phyloP scores from a whole-genome alignment of 2,113 vertebrate genomes.

The Hyperopisus bebe region DNA sequence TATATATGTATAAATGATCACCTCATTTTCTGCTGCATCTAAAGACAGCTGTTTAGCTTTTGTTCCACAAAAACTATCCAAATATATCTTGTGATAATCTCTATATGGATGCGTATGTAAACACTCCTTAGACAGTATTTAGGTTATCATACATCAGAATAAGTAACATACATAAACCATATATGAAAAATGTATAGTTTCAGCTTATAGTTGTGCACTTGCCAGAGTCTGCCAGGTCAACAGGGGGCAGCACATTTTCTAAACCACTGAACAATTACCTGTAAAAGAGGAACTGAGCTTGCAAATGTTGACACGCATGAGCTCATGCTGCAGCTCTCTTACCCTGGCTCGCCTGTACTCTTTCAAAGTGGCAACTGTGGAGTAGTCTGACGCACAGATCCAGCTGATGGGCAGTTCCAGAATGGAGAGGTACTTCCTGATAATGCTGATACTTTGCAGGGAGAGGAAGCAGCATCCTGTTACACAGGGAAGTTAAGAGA shows the following conservation, averaged over 20 bases:
- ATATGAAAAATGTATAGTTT: neutral
- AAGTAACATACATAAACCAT: neutral
- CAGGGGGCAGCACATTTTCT: neutral
- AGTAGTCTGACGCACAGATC: slow-evolving; percentile 54
- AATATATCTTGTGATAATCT: neutral
- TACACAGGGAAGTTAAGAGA: neutral
- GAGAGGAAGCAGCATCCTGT: slow-evolving; percentile 70
- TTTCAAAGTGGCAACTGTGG: slow-evolving; percentile 60
- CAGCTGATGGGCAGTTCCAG: slow-evolving; percentile 79
- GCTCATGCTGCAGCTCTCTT: slow-evolving; percentile 39
- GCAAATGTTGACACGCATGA: neutral
- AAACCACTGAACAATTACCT: neutral
- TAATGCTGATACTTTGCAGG: slow-evolving; percentile 69
- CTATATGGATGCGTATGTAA: neutral
- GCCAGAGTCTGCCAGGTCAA: neutral
- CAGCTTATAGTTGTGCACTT: neutral
- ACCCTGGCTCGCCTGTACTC: slow-evolving; percentile 77
- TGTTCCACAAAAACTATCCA: neutral
- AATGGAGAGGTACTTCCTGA: slow-evolving; percentile 81
- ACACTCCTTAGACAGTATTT: neutral
- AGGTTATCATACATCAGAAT: neutral
- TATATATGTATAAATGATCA: neutral
- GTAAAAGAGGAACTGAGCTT: neutral
- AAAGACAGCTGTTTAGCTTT: neutral
- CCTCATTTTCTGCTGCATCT: neutral